Percentiles rank a stretch among this genome's conserved stretches.
Evolutionary conservation across 2,113 vertebrate species (phyloP).

Genomic region (Cichladusa arquata): DNA sequence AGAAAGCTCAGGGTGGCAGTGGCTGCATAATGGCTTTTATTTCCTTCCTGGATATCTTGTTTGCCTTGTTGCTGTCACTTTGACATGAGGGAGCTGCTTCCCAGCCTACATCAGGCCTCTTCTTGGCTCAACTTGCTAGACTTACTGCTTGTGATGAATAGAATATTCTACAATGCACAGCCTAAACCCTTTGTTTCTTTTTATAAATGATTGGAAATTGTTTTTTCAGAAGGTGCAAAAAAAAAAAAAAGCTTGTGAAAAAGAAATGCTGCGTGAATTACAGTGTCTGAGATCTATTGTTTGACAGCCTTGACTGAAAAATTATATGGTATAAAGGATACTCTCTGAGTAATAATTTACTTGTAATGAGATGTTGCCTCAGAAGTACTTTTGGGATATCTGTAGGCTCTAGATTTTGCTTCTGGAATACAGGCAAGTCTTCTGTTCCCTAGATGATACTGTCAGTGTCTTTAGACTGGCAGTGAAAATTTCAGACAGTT

Average conservation of each 20-base stretch:
- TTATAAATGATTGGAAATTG: not conserved
- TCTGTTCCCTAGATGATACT: not conserved
- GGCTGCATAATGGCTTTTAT: not conserved
- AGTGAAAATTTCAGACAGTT: not conserved
- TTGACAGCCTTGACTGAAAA: conserved; percentile 65
- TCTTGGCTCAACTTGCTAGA: not conserved
- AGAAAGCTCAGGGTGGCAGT: not conserved
- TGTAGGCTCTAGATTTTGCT: not conserved
- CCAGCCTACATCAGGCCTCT: not conserved
- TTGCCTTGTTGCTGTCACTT: not conserved
- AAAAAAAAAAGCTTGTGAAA: not conserved
- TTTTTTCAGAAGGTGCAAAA: not conserved
- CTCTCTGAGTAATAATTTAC: conserved; percentile 57
- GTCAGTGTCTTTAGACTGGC: not conserved
- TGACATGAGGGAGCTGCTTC: not conserved
- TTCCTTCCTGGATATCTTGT: not conserved
- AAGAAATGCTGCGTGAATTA: conserved; percentile 21
- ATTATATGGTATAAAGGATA: conserved; percentile 52
- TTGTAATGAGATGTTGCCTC: conserved; percentile 55
- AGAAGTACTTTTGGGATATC: conserved; percentile 6
- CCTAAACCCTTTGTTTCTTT: not conserved
- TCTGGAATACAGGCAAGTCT: not conserved
- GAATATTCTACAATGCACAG: not conserved
- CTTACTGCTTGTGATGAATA: not conserved
- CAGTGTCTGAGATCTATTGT: conserved; percentile 37